These are phyloP conservation scores for Bungarus multicinctus DNA, from an alignment of 2,113 vertebrate genomes.

Conservation along the genomic window DNA sequence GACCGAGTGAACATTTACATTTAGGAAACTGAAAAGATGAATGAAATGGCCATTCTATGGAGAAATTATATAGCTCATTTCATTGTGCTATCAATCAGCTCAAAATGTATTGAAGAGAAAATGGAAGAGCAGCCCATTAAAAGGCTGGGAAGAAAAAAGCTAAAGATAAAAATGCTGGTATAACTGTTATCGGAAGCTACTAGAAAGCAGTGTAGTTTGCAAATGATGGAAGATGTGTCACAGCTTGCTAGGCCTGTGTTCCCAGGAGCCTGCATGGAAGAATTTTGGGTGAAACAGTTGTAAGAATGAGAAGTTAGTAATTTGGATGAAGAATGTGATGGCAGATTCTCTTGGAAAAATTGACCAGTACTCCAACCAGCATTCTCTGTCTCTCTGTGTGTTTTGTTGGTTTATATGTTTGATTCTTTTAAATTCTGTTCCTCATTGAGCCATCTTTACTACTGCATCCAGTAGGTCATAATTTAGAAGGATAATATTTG, in stretches of 20 bases:
- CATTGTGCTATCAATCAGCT: background rate
- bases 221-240: background rate
- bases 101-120: background rate
- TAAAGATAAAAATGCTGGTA: background rate
- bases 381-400: background rate
- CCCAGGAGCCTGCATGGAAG: background rate
- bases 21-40: background rate
- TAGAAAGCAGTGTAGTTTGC: background rate
- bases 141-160: background rate
- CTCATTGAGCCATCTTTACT: background rate
- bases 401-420: background rate
- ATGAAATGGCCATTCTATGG: background rate
- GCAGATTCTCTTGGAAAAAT: background rate
- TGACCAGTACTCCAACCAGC: background rate
- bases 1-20: background rate
- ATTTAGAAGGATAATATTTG: background rate
- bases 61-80: background rate
- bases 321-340: background rate
- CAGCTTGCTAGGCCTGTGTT: background rate
- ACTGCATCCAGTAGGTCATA: background rate
- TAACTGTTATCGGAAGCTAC: background rate
- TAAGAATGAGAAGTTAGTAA: background rate
- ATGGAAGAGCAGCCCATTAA: background rate
- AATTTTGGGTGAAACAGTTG: background rate
- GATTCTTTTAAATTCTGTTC: background rate